Percentiles rank a stretch among this genome's conserved stretches.
Conservation (phyloP, 2,797 vertebrate species). For the Sebastes minor region DNA sequence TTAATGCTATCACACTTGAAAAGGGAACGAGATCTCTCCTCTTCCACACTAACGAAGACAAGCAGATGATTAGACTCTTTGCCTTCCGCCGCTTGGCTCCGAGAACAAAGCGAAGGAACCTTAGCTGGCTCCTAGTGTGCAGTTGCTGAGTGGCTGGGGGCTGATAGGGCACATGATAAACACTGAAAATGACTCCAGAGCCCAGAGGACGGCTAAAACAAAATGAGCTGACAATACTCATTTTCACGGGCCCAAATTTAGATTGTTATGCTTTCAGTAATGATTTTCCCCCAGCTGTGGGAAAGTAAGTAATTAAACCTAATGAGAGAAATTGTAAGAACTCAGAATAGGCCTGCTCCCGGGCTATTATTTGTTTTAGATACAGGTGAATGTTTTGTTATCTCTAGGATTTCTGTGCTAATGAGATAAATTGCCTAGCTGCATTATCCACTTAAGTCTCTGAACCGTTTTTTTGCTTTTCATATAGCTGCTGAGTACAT, state of each 20-base stretch:
- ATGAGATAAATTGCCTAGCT: slow-evolving; percentile 49
- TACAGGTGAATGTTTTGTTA: slow-evolving; percentile 49
- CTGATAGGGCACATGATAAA: slow-evolving; percentile 64
- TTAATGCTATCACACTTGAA: slow-evolving; percentile 51
- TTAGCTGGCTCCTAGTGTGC: slow-evolving; percentile 49
- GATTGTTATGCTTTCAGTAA: slow-evolving; percentile 63
- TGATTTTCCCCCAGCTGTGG: slow-evolving; percentile 52
- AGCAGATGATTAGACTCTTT: slow-evolving; percentile 52
- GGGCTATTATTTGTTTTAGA: slow-evolving; percentile 38
- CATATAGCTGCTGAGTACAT: not conserved
- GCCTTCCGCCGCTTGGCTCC: slow-evolving; percentile 59
- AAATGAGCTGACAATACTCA: slow-evolving; percentile 72
- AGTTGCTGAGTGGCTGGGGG: slow-evolving; percentile 41
- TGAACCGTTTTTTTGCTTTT: slow-evolving; percentile 17
- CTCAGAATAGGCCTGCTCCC: slow-evolving; percentile 26
- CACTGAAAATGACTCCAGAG: slow-evolving; percentile 52
- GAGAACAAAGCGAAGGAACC: slow-evolving; percentile 73
- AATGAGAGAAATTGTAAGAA: slow-evolving; percentile 42
- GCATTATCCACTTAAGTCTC: slow-evolving; percentile 32
- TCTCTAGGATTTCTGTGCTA: slow-evolving; percentile 30
- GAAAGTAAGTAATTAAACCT: slow-evolving; percentile 62
- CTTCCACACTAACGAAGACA: slow-evolving; percentile 57
- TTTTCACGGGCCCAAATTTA: slow-evolving; percentile 63
- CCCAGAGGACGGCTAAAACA: slow-evolving; percentile 68
- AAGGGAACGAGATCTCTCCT: slow-evolving; percentile 40